These are phyloP conservation scores for Acrocyrtus sp. DNA, from an alignment of 2,888 invertebrate genomes.

Conservation along the genomic window DNA sequence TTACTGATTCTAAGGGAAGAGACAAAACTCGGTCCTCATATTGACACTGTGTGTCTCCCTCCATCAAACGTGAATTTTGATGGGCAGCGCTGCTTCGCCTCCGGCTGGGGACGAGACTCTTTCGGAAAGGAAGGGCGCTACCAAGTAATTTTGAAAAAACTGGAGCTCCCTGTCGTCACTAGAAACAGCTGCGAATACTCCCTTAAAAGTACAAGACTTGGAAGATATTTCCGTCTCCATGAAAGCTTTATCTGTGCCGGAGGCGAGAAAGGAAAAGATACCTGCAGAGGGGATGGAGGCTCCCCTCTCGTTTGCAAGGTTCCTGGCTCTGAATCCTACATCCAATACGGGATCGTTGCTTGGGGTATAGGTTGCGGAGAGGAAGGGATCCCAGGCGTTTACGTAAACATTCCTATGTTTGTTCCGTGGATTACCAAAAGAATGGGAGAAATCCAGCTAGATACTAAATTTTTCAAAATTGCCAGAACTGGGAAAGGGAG, in stretches of 20 bases:
- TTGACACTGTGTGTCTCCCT: constrained; percentile 77
- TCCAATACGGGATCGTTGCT: constrained; percentile 82
- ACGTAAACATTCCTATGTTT: constrained; percentile 74
- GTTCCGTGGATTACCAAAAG: constrained; percentile 76
- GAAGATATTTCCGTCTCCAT: constrained; percentile 75
- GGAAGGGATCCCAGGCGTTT: constrained; percentile 71
- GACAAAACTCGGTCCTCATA: constrained; percentile 74
- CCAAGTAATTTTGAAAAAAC: constrained; percentile 77
- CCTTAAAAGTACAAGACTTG: constrained; percentile 76
- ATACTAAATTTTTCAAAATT: constrained; percentile 55
- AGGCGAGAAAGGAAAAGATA: constrained; percentile 78
- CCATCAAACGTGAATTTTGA: constrained; percentile 69
- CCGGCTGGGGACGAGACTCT: constrained; percentile 80
- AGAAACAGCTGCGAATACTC: constrained; percentile 72
- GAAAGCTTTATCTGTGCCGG: constrained; percentile 82
- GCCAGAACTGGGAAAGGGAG: too few species aligned
- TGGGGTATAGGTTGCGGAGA: constrained; percentile 92
- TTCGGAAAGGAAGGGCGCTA: constrained; percentile 68
- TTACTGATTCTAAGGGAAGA: constrained; percentile 75
- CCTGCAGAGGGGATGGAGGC: constrained; percentile 84
- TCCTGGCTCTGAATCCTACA: constrained; percentile 72
- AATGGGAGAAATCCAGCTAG: constrained; percentile 55
- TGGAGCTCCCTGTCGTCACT: constrained; percentile 78
- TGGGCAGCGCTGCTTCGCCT: constrained; percentile 73
- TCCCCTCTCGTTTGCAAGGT: constrained; percentile 81